A percentile compares a stretch with the other conserved stretches of the same genome.
phyloP scores from a whole-genome alignment of 2,888 invertebrate species.

The Shargacucullia verbasci region DNA sequence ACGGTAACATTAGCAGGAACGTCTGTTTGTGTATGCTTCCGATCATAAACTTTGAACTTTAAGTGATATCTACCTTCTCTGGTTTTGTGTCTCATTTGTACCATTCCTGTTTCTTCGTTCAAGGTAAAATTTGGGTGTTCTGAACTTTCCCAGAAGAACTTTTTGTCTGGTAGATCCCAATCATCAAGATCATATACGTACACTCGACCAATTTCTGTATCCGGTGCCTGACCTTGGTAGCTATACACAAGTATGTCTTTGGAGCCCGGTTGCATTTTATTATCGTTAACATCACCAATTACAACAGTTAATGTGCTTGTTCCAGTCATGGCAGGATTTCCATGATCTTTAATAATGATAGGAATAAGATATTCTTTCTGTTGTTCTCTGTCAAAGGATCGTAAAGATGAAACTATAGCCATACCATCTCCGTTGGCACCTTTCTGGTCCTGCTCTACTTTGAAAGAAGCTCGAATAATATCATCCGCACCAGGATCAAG shows the following conservation, averaged over 20 bases:
- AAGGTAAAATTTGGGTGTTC: slow-evolving; percentile 96
- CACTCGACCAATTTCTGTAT: slow-evolving; percentile 97
- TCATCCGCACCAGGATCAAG: slow-evolving; percentile 98
- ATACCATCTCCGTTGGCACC: slow-evolving; percentile 99
- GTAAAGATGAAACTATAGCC: slow-evolving; percentile 98
- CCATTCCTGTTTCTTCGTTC: slow-evolving; percentile 97
- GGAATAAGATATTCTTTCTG: slow-evolving; percentile 99
- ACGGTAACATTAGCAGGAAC: slow-evolving; percentile 99
- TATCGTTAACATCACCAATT: slow-evolving; percentile 99
- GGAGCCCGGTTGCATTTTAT: slow-evolving; percentile 99
- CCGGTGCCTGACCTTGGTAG: slow-evolving; percentile 97
- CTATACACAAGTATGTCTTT: slow-evolving; percentile 99
- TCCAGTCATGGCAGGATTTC: slow-evolving; percentile 98
- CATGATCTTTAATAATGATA: slow-evolving; percentile 98
- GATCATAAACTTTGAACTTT: slow-evolving; percentile 96
- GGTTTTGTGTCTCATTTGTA: slow-evolving; percentile 98
- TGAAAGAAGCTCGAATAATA: slow-evolving; percentile 97
- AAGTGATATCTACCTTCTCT: slow-evolving; percentile 95
- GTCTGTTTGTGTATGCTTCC: slow-evolving; percentile 98
- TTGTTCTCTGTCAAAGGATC: slow-evolving; percentile 98
- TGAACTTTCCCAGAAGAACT: slow-evolving; percentile 97
- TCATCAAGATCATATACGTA: slow-evolving; percentile 99
- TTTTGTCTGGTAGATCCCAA: slow-evolving; percentile 99
- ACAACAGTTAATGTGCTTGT: slow-evolving; percentile 98
- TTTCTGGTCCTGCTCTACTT: slow-evolving; percentile 99